Base-by-base conservation (phyloP, 2,888 invertebrate genomes). In the Vanessa cardui region DNA sequence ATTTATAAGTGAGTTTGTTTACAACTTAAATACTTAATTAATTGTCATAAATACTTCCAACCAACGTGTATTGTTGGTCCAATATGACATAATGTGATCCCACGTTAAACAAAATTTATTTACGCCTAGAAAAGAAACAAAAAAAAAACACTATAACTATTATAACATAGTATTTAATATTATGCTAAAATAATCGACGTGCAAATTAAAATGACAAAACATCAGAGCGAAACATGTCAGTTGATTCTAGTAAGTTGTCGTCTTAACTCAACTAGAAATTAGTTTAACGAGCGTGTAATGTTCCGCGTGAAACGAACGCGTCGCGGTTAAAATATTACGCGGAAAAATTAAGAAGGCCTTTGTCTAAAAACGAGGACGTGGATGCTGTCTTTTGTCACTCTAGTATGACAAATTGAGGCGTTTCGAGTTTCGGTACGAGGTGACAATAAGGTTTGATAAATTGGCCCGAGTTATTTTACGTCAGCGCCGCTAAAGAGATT, bases 371-470 rank as follows among this genome's bases (percentile, higher is more conserved):
- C 60, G 18, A 64, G 62, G 59, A 66, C 68, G 16, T 59, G 49
- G 16, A 68, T 69, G 60, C 59, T 54, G 68, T 73, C 74, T 76
- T 76, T 79, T 79, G 78, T 77, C 73, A 70, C 61, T 66, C 47
- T 64, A 66, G 68, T 58, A 52, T 80, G 80, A 80, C 79, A 77
- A 80, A 80, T 81, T 75, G 74, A 64, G 65, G 61, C 64, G 65
- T 45, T 61, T 70, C 68, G 61, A 76, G 73, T 79, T 79, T 79
- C 74, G 75, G 76, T 74, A 76, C 72, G 75, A 75, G 46, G 73
- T 74, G 79, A 77, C 76, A 77, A 72, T 71, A 68, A 50, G 61
- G 70, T 61, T 70, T 77, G 78, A 77, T 74, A 74, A 75, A 77
- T 78, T 74, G 71, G 58, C 58, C 58, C 50, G 26, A 63, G 44